phyloP scores from a whole-genome alignment of 2,888 invertebrate species.

The Tortricodes alternella region DNA sequence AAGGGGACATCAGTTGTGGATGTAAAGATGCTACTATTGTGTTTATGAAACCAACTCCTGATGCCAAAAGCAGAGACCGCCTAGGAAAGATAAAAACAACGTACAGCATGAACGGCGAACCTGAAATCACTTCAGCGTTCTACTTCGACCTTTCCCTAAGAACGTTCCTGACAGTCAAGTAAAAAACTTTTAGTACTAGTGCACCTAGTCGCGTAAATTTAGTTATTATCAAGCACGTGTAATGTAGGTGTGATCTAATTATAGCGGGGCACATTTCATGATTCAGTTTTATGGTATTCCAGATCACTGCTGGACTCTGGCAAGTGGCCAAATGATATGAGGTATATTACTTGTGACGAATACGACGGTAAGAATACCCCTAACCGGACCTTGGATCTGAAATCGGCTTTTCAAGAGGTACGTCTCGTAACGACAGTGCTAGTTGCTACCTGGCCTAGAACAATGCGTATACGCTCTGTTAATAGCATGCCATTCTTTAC shows the following conservation, averaged over 20 bases:
- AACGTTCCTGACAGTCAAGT: conserved; percentile 89
- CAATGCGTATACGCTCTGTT: conserved; percentile 27
- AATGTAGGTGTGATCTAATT: conserved; percentile 60
- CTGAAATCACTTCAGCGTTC: conserved; percentile 91
- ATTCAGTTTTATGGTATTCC: conserved; percentile 69
- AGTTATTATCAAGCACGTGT: conserved; percentile 56
- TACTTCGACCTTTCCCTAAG: conserved; percentile 93
- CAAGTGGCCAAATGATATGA: conserved; percentile 88
- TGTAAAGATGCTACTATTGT: conserved; percentile 90
- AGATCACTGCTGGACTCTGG: conserved; percentile 88
- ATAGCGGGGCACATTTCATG: conserved; percentile 70
- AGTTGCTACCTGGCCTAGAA: conserved; percentile 28
- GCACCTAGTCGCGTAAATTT: conserved; percentile 46
- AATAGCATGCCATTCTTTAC: conserved; percentile 9
- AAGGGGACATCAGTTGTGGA: conserved; percentile 88
- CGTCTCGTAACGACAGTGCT: conserved; percentile 32
- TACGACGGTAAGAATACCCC: conserved; percentile 90
- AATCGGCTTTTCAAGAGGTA: conserved; percentile 86
- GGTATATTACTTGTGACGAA: conserved; percentile 90
- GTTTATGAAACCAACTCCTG: conserved; percentile 88
- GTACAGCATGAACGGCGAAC: conserved; percentile 87
- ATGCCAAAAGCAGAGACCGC: conserved; percentile 86
- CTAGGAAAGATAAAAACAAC: conserved; percentile 87
- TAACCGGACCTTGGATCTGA: conserved; percentile 87
- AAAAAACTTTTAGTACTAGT: conserved; percentile 65